phyloP scores from a whole-genome alignment of 35 echinoderm and acorn worm species.

The Hemicentrotus pulcherrimus region DNA sequence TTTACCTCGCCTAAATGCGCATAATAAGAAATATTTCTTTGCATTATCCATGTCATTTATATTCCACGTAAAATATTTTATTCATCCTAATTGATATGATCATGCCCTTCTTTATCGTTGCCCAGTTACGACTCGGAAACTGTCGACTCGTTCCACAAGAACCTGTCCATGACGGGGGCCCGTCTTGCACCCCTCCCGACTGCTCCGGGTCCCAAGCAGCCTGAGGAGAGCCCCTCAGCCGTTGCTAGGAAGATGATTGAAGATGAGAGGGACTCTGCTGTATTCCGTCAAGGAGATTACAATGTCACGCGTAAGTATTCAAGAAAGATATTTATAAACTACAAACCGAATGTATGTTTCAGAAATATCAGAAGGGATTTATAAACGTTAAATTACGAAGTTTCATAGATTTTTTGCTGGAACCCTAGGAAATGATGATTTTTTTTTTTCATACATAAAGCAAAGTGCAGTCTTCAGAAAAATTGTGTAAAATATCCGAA shows the following conservation, averaged over 20 bases:
- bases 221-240: conserved; percentile 51
- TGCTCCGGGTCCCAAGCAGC: background rate
- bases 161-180: conserved; percentile 44
- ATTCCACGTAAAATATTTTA: background rate
- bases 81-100: background rate
- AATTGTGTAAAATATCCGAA: no score
- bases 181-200: background rate
- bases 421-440: no score
- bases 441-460: no score
- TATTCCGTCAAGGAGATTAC: conserved; percentile 92
- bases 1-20: no score
- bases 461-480: no score
- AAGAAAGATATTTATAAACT: background rate
- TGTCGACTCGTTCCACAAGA: conserved; percentile 61
- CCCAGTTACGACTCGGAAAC: conserved; percentile 60
- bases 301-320: conserved; percentile 76
- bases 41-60: no score
- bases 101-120: background rate
- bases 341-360: background rate
- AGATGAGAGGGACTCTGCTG: conserved; percentile 88
- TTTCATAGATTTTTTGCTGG: no score
- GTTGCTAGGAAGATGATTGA: conserved; percentile 81
- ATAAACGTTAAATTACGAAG: no score
- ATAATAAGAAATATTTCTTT: no score
- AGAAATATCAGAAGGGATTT: no score